Base-by-base conservation (phyloP, 2,888 invertebrate genomes). In the Dorcus hopei region DNA sequence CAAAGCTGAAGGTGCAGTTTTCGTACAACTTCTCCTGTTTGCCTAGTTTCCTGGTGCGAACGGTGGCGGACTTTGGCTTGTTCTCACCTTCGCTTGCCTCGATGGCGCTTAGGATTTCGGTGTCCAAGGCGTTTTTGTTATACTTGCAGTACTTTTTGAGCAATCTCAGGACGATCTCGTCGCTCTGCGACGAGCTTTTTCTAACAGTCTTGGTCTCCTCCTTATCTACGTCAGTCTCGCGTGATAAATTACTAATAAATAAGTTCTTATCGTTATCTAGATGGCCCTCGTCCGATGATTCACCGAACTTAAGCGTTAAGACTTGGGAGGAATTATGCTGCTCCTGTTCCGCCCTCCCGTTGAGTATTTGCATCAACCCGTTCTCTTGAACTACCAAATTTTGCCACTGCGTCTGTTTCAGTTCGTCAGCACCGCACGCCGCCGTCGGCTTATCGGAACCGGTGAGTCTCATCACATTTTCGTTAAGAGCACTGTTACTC, bases 141-240 rank as follows among this genome's bases (percentile, higher is more conserved):
- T 79, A 79, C 61, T 77, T 77, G 65, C 76, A 78, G 65, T 79
- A 79, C 68, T 79, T 79, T 64, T 75, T 76, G 42, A 79, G 69
- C 59, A 79, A 67, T 63, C 74, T 71, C 61, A 78, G 66, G 38
- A 77, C 79, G 58, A 79, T 72, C 65, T 79, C 78, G 65, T 79
- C 79, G 63, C 74, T 77, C 62, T 77, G 76, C 48, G 71, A 70
- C 47, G 73, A 70, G 53, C 62, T 64, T 57, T 69, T 72, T 58
- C 70, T 65, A 45, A 38, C 51, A 51, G 11, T 50, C 43, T 40
- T 58, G 39, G 19, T 40, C 47, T 61, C 60, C 51, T 52, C 51
- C 11, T 33, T 41, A 40, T 55, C 53, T 59, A 67, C 67, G 64
- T 72, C 70, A 65, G 69, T 68, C 70, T 74, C 72, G 61, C 65